These are phyloP conservation scores for Thalassophryne amazonica DNA, from an alignment of 2,797 vertebrate species.

Conservation along the genomic window DNA sequence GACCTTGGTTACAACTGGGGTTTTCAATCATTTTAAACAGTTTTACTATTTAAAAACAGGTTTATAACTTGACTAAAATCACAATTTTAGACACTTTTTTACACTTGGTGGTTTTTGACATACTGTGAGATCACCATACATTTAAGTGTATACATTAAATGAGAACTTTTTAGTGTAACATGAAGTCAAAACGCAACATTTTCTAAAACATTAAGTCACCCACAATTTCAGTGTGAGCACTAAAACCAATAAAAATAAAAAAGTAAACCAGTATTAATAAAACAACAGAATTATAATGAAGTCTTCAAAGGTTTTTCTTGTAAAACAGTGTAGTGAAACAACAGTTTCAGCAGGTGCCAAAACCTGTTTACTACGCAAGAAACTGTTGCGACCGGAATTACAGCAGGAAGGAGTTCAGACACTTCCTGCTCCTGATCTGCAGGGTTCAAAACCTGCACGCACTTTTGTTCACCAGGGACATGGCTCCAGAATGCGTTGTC, in stretches of 20 bases:
- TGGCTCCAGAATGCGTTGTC: slow-evolving; percentile 5
- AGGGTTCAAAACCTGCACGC: not conserved
- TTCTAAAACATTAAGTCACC: slow-evolving; percentile 7
- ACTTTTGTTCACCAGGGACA: not conserved
- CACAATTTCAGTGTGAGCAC: not conserved
- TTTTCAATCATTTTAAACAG: no score
- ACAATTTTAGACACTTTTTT: no score
- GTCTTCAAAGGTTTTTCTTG: not conserved
- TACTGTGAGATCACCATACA: no score
- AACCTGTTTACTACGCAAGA: no score
- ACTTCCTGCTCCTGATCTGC: not conserved
- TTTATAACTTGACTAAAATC: no score
- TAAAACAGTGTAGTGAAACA: slow-evolving; percentile 19
- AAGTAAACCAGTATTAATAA: not conserved
- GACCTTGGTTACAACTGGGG: no score
- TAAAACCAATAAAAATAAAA: not conserved
- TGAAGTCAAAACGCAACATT: slow-evolving; percentile 32
- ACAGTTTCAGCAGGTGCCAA: not conserved
- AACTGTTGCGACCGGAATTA: no score
- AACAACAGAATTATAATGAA: slow-evolving; percentile 4
- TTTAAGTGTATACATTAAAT: no score
- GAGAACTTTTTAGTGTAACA: no score
- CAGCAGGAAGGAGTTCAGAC: no score
- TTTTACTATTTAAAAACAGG: no score
- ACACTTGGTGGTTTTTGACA: no score